Percentiles rank a stretch among this genome's conserved stretches.
These are phyloP conservation scores for Tenthredo scrophulariae DNA, from an alignment of 2,888 invertebrate genomes.

Conservation along the genomic window DNA sequence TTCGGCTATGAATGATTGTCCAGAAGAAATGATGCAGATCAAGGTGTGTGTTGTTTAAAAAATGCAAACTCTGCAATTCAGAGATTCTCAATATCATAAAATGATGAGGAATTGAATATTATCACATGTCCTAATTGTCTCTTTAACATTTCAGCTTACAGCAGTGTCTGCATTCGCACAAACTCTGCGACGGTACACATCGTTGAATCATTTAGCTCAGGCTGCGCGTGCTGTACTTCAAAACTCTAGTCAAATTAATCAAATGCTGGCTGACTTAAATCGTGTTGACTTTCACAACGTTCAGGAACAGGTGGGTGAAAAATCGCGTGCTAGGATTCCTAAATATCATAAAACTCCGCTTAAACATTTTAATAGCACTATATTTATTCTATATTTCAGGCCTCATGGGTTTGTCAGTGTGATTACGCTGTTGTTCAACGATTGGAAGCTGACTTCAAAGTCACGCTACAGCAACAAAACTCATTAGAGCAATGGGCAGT, in stretches of 20 bases:
- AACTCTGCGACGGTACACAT: slow-evolving; percentile 96
- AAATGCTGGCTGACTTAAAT: slow-evolving; percentile 98
- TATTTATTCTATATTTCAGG: slow-evolving; percentile 79
- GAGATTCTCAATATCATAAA: not conserved
- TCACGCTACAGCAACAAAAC: slow-evolving; percentile 94
- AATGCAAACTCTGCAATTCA: not conserved
- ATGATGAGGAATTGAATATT: not conserved
- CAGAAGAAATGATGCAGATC: slow-evolving; percentile 89
- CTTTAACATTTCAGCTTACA: slow-evolving; percentile 79
- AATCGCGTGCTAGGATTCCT: not conserved
- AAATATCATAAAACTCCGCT: slow-evolving; percentile 17
- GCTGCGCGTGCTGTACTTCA: slow-evolving; percentile 97
- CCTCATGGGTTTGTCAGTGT: slow-evolving; percentile 99
- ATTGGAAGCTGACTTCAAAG: slow-evolving; percentile 95
- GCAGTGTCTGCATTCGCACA: slow-evolving; percentile 96
- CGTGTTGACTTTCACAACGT: slow-evolving; percentile 99
- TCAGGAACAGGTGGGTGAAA: slow-evolving; percentile 84
- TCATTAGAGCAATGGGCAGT: slow-evolving; percentile 98
- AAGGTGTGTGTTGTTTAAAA: slow-evolving; percentile 81
- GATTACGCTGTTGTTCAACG: slow-evolving; percentile 91
- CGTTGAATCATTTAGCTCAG: slow-evolving; percentile 97
- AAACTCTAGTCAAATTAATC: slow-evolving; percentile 95
- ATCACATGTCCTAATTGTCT: not conserved
- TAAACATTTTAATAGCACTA: not conserved
- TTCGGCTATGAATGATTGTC: slow-evolving; percentile 90